Base-by-base conservation (phyloP, 2,113 vertebrate species). In the Cyprinodon tularosa region DNA sequence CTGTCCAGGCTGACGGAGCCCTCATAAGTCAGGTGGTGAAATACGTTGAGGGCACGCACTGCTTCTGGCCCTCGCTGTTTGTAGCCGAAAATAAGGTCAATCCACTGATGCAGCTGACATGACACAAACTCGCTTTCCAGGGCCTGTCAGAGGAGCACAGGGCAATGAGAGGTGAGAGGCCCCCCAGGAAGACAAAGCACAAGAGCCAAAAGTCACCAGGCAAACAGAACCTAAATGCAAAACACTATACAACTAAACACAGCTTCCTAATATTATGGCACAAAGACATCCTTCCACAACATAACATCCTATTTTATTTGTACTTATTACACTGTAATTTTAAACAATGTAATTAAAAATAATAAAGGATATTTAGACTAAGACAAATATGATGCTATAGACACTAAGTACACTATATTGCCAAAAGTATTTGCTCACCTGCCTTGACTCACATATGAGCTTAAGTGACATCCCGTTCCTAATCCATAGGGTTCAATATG, bases 101-200 rank as follows among this genome's bases (percentile, higher is more conserved):
- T 97, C 98, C 98, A 99, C 90, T 99, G 98, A 92, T 99, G 98
- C 87, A 99, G 96, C 10, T 99, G 98, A 95, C 98, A 98, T 74
- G 98, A 99, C 81, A 99, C 98, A 95, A 99, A 99, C 90, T 99
- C 98, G 8, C 98, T 99, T 93, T 99, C 98, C 93, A 99, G 92
- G 80, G 97, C 98, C 98, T 98, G 94, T 93, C 69, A 93, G 91
- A 86, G 87, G 74, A 89, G 91, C 81, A 78, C 72, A 60, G 86
- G 86, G 81, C 88, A 91, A 91, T 91, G 92, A 93, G 90, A 91
- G 89, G 89, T 80, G 83, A 92, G 79, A 84, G 80, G 67, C 71
- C 77, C 57, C 44, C 84, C 86, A 71, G 77, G 62, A 68, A 68
- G 7, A 37, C 57, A 60, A 74, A 76, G 20, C 50, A 66, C 80